phyloP scores from a whole-genome alignment of 2,888 invertebrate genomes.

The Coleophora deauratella region DNA sequence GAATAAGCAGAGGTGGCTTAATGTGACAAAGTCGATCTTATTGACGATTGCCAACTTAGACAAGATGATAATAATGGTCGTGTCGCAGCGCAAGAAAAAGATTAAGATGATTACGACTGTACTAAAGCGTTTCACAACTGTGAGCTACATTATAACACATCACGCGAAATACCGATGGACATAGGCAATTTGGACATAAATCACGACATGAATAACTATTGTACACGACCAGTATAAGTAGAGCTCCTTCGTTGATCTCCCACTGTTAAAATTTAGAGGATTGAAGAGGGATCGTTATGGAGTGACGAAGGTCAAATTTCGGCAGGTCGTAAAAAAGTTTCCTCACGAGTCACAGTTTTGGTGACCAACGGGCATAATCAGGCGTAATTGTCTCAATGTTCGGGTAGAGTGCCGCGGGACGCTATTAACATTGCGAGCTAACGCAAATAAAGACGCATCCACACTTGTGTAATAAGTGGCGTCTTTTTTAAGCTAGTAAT shows the following conservation, averaged over 20 bases:
- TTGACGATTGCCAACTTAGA: neutral
- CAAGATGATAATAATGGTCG: neutral
- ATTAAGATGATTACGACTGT: neutral
- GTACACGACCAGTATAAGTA: constrained; percentile 7
- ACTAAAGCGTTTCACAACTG: constrained; percentile 7
- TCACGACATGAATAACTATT: constrained; percentile 26
- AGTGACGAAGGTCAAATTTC: too few relatives aligned
- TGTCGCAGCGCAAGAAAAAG: neutral
- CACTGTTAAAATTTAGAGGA: too few relatives aligned
- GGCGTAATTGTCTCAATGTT: constrained; percentile 54
- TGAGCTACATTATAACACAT: constrained; percentile 20
- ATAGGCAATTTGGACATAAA: constrained; percentile 39
- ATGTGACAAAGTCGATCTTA: neutral
- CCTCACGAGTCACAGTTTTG: constrained; percentile 22
- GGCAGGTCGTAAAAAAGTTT: neutral
- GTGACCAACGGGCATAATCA: constrained; percentile 56
- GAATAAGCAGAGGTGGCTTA: constrained; percentile 2
- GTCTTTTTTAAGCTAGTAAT: neutral
- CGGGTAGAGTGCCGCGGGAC: constrained; percentile 44
- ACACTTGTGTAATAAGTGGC: constrained; percentile 14
- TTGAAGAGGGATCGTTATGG: too few relatives aligned
- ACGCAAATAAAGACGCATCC: constrained; percentile 27
- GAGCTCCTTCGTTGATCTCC: neutral
- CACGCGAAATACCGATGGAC: constrained; percentile 28
- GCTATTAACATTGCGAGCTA: constrained; percentile 47